A percentile compares a stretch with the other conserved stretches of the same genome.
Evolutionary conservation across 2,888 invertebrate species (phyloP).

Genomic region (Cantharis flavilabris): DNA sequence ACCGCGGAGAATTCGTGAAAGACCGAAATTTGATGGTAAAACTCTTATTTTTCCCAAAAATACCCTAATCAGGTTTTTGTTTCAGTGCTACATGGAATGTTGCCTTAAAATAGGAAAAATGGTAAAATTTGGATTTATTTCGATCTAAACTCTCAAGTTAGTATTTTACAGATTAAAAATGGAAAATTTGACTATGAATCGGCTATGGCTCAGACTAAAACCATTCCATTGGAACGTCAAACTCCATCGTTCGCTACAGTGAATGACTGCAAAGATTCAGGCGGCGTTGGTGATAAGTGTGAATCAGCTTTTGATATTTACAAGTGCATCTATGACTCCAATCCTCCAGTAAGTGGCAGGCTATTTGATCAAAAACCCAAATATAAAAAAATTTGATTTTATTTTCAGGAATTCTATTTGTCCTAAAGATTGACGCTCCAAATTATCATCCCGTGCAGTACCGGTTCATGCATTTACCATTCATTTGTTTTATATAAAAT

Average conservation of each 20-base stretch:
- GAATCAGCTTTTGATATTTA: constrained; percentile 15
- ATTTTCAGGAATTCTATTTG: background rate
- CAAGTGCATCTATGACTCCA: constrained; percentile 20
- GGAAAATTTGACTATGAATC: constrained; percentile 13
- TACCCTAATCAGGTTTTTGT: constrained; percentile 42
- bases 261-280: constrained; percentile 12
- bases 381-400: background rate
- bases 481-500: too few relatives aligned
- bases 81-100: constrained; percentile 59
- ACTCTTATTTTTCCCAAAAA: background rate
- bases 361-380: too few relatives aligned
- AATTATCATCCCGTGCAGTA: too few relatives aligned
- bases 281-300: constrained; percentile 7
- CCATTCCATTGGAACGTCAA: background rate
- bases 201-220: background rate
- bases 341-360: constrained; percentile 11
- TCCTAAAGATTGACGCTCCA: background rate
- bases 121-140: constrained; percentile 45
- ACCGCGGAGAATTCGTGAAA: constrained; percentile 35
- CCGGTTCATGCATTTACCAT: too few relatives aligned
- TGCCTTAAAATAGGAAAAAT: constrained; percentile 57
- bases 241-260: background rate
- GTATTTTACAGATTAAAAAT: constrained; percentile 12
- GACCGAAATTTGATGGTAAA: constrained; percentile 28
- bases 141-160: too few relatives aligned